Evolutionary conservation across 2,113 vertebrate genomes (phyloP).

Genomic region (Salvelinus sp.): DNA sequence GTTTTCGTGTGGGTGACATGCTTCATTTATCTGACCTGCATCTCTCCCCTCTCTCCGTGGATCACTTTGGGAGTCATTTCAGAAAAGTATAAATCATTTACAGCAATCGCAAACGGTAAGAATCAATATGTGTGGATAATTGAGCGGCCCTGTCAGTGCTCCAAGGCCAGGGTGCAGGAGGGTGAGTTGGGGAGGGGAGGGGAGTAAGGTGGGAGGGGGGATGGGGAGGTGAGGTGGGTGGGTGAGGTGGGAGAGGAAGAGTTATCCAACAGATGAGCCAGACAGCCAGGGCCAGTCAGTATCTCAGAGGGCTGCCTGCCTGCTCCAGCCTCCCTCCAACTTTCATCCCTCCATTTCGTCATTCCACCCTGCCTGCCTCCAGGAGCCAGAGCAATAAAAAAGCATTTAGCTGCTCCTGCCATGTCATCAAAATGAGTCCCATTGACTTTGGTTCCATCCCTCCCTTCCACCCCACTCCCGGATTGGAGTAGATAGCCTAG

Average conservation of each 20-base stretch:
- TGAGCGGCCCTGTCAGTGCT: conserved; percentile 64
- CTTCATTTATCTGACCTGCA: conserved; percentile 57
- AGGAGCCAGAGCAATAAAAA: conserved; percentile 55
- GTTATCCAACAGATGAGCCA: no score
- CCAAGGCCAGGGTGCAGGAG: conserved; percentile 61
- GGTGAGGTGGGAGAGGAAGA: conserved; percentile 16
- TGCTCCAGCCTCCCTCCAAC: conserved; percentile 39
- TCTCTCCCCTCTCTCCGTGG: conserved; percentile 24
- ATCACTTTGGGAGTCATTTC: conserved; percentile 46
- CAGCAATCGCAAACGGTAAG: conserved; percentile 66
- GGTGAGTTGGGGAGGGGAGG: conserved; percentile 24
- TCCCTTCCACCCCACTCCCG: conserved; percentile 23
- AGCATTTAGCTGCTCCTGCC: conserved; percentile 62
- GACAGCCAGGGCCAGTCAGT: no score
- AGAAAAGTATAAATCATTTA: conserved; percentile 73
- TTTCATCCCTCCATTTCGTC: conserved; percentile 29
- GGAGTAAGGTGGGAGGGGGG: conserved; percentile 35
- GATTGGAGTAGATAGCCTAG: conserved; percentile 47
- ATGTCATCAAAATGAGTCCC: conserved; percentile 67
- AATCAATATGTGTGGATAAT: conserved; percentile 69
- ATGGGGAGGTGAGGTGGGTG: no score
- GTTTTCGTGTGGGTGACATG: conserved; percentile 31
- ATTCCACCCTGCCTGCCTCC: conserved; percentile 30
- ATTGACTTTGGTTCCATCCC: conserved; percentile 62
- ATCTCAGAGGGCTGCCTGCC: conserved; percentile 26